These are phyloP conservation scores for Microtus montanus DNA, from an alignment of 2,113 vertebrate genomes.

Conservation along the genomic window DNA sequence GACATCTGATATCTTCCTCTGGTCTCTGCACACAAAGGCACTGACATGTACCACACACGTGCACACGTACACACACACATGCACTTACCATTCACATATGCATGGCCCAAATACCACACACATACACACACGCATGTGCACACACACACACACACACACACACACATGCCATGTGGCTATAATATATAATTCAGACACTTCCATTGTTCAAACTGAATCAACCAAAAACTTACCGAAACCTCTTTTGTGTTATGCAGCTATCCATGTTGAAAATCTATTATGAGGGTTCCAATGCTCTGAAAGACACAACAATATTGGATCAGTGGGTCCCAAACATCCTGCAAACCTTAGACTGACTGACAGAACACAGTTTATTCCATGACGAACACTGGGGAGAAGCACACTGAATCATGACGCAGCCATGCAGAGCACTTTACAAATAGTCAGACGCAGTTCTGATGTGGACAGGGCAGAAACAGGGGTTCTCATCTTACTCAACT, in stretches of 20 bases:
- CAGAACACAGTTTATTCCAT: neutral
- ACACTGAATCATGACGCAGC: neutral
- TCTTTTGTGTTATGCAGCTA: neutral
- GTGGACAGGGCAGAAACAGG: neutral
- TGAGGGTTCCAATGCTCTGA: neutral
- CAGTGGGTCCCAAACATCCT: neutral
- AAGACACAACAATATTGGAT: neutral
- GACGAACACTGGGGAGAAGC: neutral
- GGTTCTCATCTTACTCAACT: neutral
- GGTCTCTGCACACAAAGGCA: neutral
- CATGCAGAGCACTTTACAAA: neutral
- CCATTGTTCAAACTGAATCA: neutral
- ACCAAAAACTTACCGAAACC: neutral
- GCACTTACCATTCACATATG: neutral
- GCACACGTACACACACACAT: neutral
- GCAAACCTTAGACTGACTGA: neutral
- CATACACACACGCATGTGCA: neutral
- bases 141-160: neutral
- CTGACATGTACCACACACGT: neutral
- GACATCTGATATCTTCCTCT: neutral
- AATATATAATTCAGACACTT: constrained; percentile 5
- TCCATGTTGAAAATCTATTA: neutral
- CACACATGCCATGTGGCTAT: neutral
- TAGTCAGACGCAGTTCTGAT: neutral
- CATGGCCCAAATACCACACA: neutral